Evolutionary conservation across 2,797 vertebrate genomes (phyloP).

Genomic region (Smutsia temminckii): DNA sequence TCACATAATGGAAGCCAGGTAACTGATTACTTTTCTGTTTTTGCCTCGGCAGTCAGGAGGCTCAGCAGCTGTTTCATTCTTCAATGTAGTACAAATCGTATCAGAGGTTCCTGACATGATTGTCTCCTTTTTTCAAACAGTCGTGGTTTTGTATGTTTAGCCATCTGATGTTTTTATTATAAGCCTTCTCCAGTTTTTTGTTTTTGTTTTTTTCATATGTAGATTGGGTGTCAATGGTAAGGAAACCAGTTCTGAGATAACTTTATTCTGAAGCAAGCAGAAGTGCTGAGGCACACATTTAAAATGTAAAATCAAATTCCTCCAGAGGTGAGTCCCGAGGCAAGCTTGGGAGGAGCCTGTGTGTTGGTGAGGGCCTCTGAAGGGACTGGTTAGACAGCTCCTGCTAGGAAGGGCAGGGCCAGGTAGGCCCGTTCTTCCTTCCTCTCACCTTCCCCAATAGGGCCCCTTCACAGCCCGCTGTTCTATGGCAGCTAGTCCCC

Average conservation of each 20-base stretch:
- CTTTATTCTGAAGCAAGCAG: conserved; percentile 18
- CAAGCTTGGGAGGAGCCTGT: neutral
- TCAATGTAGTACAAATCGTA: neutral
- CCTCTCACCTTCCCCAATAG: accelerated
- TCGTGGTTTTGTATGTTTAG: neutral
- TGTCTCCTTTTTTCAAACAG: neutral
- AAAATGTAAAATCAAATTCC: conserved; percentile 7
- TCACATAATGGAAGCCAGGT: neutral
- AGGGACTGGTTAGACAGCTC: neutral
- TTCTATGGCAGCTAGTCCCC: accelerated
- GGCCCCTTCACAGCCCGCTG: too few relatives aligned
- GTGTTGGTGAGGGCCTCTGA: neutral
- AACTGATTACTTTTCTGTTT: neutral
- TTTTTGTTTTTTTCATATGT: conserved; percentile 65
- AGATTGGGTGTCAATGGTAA: neutral
- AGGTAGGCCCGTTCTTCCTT: neutral
- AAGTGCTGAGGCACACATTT: neutral
- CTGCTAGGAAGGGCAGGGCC: neutral
- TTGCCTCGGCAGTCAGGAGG: neutral
- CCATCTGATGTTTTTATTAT: neutral
- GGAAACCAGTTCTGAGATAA: neutral
- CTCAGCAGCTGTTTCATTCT: neutral
- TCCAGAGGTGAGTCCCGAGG: neutral
- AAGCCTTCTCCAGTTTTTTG: neutral
- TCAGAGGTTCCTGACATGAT: neutral